Evolutionary conservation across 2,113 vertebrate genomes (phyloP), one percentile per base, ranked within the genome.

Genomic region (Apaloderma vittatum): DNA sequence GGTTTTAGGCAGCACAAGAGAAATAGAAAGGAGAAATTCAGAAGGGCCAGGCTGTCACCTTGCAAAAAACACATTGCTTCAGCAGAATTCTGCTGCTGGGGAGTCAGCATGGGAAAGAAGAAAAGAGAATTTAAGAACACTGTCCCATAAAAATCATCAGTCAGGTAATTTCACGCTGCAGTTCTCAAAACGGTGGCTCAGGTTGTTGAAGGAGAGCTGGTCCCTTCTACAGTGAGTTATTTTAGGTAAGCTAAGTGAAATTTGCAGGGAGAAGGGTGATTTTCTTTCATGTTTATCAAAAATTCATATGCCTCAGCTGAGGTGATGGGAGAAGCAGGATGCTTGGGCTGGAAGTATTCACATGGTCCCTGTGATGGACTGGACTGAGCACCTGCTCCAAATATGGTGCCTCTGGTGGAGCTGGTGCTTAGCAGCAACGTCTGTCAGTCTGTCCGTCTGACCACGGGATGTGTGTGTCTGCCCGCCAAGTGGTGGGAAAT

Each of bases 401-500:
- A 21, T 3, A 0, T 1, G 8, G 58, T 1, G 0, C 16, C 5
- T 6, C 52, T 12, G 37, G 18, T 46, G 26, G 43, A 58, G 36
- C 8, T n/a, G 8, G 4, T 11, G 15, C 27, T 45, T 8, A 8
- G 40, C 15, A 15, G 36, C 2, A 0, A 18, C 8, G 29, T 89
- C 15, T 45, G 46, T 62, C 19, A 2, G 0, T 18, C 3, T 14
- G 40, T 15, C n/a, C 5, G 13, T 12, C 21, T 8, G 45, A 40
- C 40, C 40, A 40, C 40, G 40, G 40, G 40, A 40, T 40, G 40
- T 40, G 40, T 40, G n/a, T n/a, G n/a, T n/a, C n/a, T n/a, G n/a
- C n/a, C n/a, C n/a, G n/a, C 40, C 40, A 40, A 40, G 40, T 40
- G 40, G 40, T 40, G 40, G 40, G 57, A 36, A 62, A 67, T 3